A percentile compares a stretch with the other conserved stretches of the same genome.
Evolutionary conservation across 2,888 invertebrate genomes (phyloP).

Genomic region (Cosmopolites sordidus): DNA sequence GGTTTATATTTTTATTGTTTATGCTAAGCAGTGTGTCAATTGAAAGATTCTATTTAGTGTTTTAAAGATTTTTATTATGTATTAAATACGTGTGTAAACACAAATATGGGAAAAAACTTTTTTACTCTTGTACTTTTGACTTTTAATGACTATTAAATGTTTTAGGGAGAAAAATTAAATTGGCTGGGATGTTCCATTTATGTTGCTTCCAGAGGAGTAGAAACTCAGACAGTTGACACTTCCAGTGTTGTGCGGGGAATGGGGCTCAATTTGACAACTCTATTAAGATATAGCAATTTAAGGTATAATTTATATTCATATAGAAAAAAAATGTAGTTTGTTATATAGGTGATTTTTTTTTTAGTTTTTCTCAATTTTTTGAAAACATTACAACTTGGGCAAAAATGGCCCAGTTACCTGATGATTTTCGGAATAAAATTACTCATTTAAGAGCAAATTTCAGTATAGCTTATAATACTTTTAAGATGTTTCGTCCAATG

Average conservation of each 20-base stretch:
- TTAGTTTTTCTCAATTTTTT: conserved; percentile 88
- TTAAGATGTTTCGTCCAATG: conserved; percentile 85
- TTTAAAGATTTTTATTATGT: too few species aligned
- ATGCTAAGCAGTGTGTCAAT: too few species aligned
- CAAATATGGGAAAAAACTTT: too few species aligned
- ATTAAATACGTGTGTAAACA: too few species aligned
- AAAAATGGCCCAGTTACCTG: conserved; percentile 86
- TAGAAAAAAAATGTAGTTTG: conserved; percentile 9
- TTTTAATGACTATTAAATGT: too few species aligned
- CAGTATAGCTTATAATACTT: conserved; percentile 89
- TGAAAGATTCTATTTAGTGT: too few species aligned
- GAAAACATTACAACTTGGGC: conserved; percentile 93
- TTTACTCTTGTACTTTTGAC: too few species aligned
- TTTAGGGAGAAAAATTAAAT: conserved; percentile 86
- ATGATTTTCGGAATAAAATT: conserved; percentile 77
- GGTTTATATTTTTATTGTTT: too few species aligned
- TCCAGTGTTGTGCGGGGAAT: conserved; percentile 73
- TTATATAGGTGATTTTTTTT: conserved; percentile 33
- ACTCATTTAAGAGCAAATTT: conserved; percentile 84
- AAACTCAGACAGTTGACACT: conserved; percentile 72
- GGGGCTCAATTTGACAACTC: conserved; percentile 83
- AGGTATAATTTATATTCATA: too few species aligned
- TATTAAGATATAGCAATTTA: conserved; percentile 84
- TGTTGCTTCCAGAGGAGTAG: conserved; percentile 67
- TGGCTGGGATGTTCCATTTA: conserved; percentile 95